Evolutionary conservation across 2,797 vertebrate genomes (phyloP), one percentile per base, ranked within the genome.

Genomic region (Schizopygopsis pylzovi): DNA sequence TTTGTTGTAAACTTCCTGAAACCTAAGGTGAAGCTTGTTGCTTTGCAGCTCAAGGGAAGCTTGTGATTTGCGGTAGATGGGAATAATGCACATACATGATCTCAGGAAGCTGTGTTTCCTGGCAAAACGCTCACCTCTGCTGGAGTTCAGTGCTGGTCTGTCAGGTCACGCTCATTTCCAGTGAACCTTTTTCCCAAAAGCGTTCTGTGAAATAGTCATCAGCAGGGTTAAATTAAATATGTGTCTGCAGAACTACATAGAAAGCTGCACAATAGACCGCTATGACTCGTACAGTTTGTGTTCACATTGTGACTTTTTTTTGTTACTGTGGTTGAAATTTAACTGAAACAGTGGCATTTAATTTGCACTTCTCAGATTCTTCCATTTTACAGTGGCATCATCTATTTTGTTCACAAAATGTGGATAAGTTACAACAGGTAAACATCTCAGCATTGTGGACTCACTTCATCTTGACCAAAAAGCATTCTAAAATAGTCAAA

Each of bases 1-100:
- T 82, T 75, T 65, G 47, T 33, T 85, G 68, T 85, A 81, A 75
- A 85, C 78, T 65, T 85, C 28, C 78, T 81, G 68, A 85, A 81
- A 75, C 73, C 13, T 54, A 63, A 85, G 56, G 70, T 54, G 56
- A 73, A 54, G 33, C 84, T 52, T 85, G 49, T 56, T 81, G 43
- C 70, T 73, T 18, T 65, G 78, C 20, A 82, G 65, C 52, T 63
- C 28, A 54, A 56, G 28, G 68, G 25, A 43, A 20, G 43, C 41
- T 73, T 80, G 67, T 80, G 28, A 79, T 73, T 85, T 52, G 33
- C 18, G 15, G 70, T 70, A 43, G 49, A 41, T 79, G 22, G 75
- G 49, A 72, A 49, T 63, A 59, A 61, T 37, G 54, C 20, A 13
- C 65, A 45, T 39, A 28, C 25, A 7, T 59, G 65, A 25, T 80